These are phyloP conservation scores for Drosophila ercepeae DNA, from an alignment of 1,140 invertebrate species.

Conservation along the genomic window DNA sequence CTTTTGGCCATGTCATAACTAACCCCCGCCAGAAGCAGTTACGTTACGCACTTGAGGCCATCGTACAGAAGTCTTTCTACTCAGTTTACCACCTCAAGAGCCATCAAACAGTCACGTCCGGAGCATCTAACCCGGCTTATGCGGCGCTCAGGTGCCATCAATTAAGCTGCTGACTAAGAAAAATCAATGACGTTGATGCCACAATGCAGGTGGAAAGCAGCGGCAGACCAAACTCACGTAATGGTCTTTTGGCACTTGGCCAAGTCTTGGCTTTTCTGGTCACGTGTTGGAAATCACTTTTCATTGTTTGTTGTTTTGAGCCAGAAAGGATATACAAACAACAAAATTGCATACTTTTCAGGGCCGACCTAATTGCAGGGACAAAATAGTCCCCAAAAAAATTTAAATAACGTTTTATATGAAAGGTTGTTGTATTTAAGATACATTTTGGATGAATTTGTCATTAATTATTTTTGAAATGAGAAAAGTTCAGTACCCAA, in stretches of 20 bases:
- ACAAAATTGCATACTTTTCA: constrained; percentile 58
- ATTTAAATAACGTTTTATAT: not conserved
- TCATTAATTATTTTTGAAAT: not conserved
- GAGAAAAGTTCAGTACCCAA: not conserved
- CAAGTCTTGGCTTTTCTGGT: constrained; percentile 42
- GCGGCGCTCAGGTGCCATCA: constrained; percentile 34
- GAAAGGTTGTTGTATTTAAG: no score
- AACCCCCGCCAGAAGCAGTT: constrained; percentile 8
- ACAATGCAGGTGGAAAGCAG: constrained; percentile 43
- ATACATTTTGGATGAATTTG: no score
- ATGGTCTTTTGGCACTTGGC: constrained; percentile 66
- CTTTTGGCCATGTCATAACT: constrained; percentile 18
- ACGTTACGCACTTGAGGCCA: constrained; percentile 48
- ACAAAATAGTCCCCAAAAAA: not conserved
- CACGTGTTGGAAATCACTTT: constrained; percentile 55
- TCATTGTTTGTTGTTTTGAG: not conserved
- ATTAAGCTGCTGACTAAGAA: constrained; percentile 42
- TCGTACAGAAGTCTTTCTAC: constrained; percentile 2
- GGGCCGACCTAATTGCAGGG: constrained; percentile 28
- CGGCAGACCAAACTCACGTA: constrained; percentile 27
- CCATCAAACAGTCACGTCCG: constrained; percentile 58
- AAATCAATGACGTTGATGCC: constrained; percentile 70
- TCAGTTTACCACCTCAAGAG: constrained; percentile 42
- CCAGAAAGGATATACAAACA: constrained; percentile 6
- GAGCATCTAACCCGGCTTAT: constrained; percentile 21